Evolutionary conservation across 2,888 invertebrate genomes (phyloP).

Genomic region (Smittia sp.): DNA sequence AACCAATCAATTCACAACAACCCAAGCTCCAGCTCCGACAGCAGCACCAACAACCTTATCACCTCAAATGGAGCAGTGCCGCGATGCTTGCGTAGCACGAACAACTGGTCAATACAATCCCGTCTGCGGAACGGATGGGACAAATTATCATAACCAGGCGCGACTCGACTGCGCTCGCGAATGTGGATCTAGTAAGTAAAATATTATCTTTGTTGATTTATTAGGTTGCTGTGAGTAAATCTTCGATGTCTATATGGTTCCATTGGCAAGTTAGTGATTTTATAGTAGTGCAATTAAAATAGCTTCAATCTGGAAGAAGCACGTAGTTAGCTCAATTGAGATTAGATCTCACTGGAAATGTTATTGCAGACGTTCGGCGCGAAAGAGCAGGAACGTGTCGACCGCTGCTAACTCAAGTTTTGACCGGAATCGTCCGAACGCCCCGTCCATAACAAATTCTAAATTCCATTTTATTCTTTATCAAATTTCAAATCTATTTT

Average conservation of each 20-base stretch:
- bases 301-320: too few relatives aligned
- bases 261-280: neutral
- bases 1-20: neutral
- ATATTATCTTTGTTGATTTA: too few relatives aligned
- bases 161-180: constrained; percentile 49
- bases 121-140: constrained; percentile 50
- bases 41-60: neutral
- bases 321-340: too few relatives aligned
- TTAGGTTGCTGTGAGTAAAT: too few relatives aligned
- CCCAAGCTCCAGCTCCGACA: neutral
- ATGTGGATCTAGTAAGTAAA: constrained; percentile 44
- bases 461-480: too few relatives aligned
- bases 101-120: constrained; percentile 52
- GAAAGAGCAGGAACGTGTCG: neutral
- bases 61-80: neutral
- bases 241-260: too few relatives aligned
- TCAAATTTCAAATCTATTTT: too few relatives aligned
- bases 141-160: constrained; percentile 49
- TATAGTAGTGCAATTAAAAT: too few relatives aligned
- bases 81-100: constrained; percentile 41
- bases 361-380: neutral
- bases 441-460: too few relatives aligned
- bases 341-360: neutral
- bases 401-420: neutral
- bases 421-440: neutral